These are phyloP conservation scores for Gonatopus flavifemur DNA, from an alignment of 1,140 invertebrate species.

Conservation along the genomic window DNA sequence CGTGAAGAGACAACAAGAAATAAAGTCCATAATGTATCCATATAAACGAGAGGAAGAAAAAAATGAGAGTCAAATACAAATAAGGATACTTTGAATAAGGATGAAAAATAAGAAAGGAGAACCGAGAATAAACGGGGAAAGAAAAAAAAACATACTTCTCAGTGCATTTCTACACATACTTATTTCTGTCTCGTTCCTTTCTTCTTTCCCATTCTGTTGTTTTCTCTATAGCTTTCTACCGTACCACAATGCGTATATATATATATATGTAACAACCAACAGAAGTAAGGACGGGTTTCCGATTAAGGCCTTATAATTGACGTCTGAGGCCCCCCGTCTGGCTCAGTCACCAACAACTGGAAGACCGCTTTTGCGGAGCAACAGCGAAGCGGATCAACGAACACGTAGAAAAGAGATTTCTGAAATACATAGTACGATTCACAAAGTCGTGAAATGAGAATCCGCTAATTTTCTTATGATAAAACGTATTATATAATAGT, in stretches of 20 bases:
- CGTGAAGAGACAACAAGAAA: too few species aligned
- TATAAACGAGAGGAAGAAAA: too few species aligned
- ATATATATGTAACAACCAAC: too few species aligned
- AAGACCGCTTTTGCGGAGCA: constrained; percentile 42
- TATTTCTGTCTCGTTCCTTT: constrained; percentile 6
- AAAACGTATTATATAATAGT: too few species aligned
- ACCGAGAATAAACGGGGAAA: not conserved
- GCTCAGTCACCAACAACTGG: constrained; percentile 50
- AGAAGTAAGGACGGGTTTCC: constrained; percentile 57
- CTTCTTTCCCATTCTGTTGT: constrained; percentile 26
- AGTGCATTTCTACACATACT: not conserved
- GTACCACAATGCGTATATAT: too few species aligned
- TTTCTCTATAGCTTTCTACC: constrained; percentile 28
- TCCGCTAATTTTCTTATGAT: too few species aligned
- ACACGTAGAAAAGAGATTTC: constrained; percentile 19
- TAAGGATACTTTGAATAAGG: not conserved
- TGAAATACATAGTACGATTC: too few species aligned
- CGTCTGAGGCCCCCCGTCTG: constrained; percentile 44
- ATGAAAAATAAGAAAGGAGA: not conserved
- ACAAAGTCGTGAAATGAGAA: too few species aligned
- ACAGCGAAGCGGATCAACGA: constrained; percentile 52
- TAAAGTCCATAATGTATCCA: too few species aligned
- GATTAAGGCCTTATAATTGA: constrained; percentile 58
- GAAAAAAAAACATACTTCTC: too few species aligned
- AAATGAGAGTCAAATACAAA: too few species aligned